A percentile compares a stretch with the other conserved stretches of the same genome.
Conservation (phyloP, 2,888 invertebrate genomes). For the Heliconius ismenius region DNA sequence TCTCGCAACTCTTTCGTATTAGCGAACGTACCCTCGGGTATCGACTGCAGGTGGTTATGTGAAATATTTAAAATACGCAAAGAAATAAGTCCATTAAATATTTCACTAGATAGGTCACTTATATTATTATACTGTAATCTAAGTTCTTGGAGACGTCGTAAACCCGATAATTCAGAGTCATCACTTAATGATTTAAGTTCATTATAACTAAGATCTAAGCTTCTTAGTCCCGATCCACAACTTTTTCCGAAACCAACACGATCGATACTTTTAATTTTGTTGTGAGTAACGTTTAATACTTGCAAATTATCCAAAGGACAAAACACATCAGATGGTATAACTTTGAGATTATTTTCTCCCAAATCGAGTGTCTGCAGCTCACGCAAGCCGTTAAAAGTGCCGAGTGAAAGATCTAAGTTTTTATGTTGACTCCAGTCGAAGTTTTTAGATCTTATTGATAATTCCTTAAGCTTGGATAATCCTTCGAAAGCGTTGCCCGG, state of each 20-base stretch:
- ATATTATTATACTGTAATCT: slow-evolving; percentile 92
- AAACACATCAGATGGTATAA: slow-evolving; percentile 89
- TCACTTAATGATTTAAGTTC: slow-evolving; percentile 87
- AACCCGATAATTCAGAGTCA: slow-evolving; percentile 87
- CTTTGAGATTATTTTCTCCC: slow-evolving; percentile 89
- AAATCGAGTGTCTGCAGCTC: slow-evolving; percentile 90
- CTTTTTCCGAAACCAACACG: slow-evolving; percentile 86
- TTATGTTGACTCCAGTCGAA: slow-evolving; percentile 89
- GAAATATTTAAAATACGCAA: slow-evolving; percentile 92
- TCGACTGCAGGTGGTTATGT: slow-evolving; percentile 89
- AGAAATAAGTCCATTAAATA: slow-evolving; percentile 89
- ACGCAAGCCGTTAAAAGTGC: slow-evolving; percentile 88
- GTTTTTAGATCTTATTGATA: slow-evolving; percentile 90
- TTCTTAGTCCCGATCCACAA: slow-evolving; percentile 87
- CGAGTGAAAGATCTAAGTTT: slow-evolving; percentile 87
- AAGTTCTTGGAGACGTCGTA: slow-evolving; percentile 89
- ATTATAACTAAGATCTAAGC: slow-evolving; percentile 91
- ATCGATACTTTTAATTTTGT: slow-evolving; percentile 89
- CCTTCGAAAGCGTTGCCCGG: slow-evolving; percentile 91
- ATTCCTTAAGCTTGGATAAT: slow-evolving; percentile 88
- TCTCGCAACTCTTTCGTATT: slow-evolving; percentile 91
- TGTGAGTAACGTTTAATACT: slow-evolving; percentile 90
- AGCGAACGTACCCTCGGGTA: slow-evolving; percentile 92
- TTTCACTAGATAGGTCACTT: slow-evolving; percentile 88
- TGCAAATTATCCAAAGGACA: slow-evolving; percentile 90